Conservation (phyloP, 2,888 invertebrate species). For the Sturmia bella region DNA sequence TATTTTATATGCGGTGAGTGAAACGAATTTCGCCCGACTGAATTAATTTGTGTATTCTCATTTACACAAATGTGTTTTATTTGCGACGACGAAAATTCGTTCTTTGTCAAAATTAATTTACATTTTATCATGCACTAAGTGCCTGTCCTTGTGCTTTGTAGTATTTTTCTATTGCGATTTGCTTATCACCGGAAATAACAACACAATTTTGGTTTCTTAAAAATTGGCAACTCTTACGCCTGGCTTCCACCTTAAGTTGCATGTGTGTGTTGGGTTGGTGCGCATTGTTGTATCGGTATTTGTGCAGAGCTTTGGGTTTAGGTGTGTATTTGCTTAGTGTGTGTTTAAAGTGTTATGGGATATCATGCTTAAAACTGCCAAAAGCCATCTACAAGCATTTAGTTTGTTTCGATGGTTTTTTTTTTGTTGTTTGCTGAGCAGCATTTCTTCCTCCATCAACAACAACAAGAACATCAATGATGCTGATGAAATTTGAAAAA, state of each 20-base stretch:
- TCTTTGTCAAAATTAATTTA: no score
- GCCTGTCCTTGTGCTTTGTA: no score
- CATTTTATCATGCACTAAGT: no score
- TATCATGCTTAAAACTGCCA: slow-evolving; percentile 68
- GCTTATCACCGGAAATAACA: no score
- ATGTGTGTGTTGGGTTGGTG: slow-evolving; percentile 31
- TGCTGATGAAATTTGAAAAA: slow-evolving; percentile 33
- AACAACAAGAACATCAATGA: slow-evolving; percentile 35
- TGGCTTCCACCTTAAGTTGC: slow-evolving; percentile 12
- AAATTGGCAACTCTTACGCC: slow-evolving; percentile 19
- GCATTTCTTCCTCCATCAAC: slow-evolving; percentile 22
- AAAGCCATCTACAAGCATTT: slow-evolving; percentile 66
- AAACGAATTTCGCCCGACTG: no score
- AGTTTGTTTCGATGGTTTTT: slow-evolving; percentile 39
- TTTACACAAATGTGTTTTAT: no score
- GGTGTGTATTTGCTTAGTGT: slow-evolving; percentile 42
- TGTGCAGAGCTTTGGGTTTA: neutral
- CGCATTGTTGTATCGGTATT: slow-evolving; percentile 4
- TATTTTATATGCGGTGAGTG: no score
- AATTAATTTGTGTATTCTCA: no score
- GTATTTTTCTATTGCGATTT: no score
- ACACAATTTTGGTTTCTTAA: neutral
- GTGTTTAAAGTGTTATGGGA: slow-evolving; percentile 65
- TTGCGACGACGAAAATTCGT: no score
- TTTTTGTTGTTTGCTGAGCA: neutral